Conservation (phyloP, 2,888 invertebrate species). For the Pyrrhosoma nymphula region DNA sequence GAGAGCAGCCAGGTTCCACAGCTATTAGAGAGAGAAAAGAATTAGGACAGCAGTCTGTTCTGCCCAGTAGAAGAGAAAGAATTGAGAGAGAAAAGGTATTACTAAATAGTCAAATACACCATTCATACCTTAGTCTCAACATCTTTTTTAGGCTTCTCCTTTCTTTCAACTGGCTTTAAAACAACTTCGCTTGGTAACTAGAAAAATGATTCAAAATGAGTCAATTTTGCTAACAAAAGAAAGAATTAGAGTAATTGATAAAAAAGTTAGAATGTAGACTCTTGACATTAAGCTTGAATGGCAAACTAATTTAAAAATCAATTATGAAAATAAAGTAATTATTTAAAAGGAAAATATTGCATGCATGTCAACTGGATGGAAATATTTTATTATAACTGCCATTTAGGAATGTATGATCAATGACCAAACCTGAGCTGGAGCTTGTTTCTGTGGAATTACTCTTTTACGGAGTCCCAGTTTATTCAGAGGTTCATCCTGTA, state of each 20-base stretch:
- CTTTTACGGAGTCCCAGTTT: slow-evolving; percentile 59
- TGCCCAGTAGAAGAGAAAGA: slow-evolving; percentile 52
- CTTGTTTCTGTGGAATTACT: slow-evolving; percentile 44
- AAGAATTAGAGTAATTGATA: neutral
- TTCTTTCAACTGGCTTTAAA: slow-evolving; percentile 51
- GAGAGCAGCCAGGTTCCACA: slow-evolving; percentile 48
- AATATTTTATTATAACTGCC: neutral
- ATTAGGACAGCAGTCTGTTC: slow-evolving; percentile 35
- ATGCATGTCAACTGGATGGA: neutral
- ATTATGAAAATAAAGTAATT: neutral
- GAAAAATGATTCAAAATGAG: slow-evolving; percentile 54
- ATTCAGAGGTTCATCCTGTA: slow-evolving; percentile 48
- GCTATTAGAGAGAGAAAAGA: slow-evolving; percentile 42
- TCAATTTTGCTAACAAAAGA: neutral
- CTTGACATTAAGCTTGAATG: neutral
- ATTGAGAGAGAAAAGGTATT: slow-evolving; percentile 41
- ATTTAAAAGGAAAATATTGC: neutral
- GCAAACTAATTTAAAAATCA: neutral
- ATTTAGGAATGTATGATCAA: neutral
- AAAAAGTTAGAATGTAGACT: neutral
- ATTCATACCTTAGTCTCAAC: slow-evolving; percentile 26
- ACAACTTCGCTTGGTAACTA: slow-evolving; percentile 55
- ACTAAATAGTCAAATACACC: neutral
- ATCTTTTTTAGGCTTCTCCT: slow-evolving; percentile 10
- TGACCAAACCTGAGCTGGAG: slow-evolving; percentile 36